A percentile compares a stretch with the other conserved stretches of the same genome.
Conservation (phyloP, 1,140 invertebrate genomes). For the Chionoecetes opilio region DNA sequence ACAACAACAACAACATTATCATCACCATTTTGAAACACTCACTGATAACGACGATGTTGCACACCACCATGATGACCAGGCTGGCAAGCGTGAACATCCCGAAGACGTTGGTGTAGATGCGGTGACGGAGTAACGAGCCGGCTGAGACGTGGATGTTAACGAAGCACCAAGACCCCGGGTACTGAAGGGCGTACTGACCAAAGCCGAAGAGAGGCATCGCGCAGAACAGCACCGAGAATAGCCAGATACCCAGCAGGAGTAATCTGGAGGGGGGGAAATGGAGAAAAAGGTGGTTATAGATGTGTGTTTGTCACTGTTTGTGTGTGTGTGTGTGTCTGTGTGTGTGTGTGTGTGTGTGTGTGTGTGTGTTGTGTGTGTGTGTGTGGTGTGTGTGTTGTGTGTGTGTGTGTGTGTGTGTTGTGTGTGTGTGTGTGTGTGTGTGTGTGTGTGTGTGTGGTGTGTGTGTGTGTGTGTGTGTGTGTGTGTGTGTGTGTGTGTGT, state of each 20-base stretch:
- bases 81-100: conserved; percentile 67
- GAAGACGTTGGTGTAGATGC: conserved; percentile 75
- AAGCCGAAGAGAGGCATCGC: conserved; percentile 70
- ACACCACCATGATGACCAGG: conserved; percentile 70
- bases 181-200: conserved; percentile 73
- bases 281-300: not conserved
- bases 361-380: too few relatives aligned
- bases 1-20: not conserved
- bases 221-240: conserved; percentile 73
- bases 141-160: conserved; percentile 73
- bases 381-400: too few relatives aligned
- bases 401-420: too few relatives aligned
- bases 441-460: too few relatives aligned
- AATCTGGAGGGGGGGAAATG: conserved; percentile 22
- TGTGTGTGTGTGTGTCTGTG: too few relatives aligned
- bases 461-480: too few relatives aligned
- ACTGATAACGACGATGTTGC: conserved; percentile 74
- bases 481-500: too few relatives aligned
- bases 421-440: too few relatives aligned
- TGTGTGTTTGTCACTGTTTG: too few relatives aligned
- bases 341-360: too few relatives aligned
- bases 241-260: conserved; percentile 66
- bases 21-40: too few relatives aligned
- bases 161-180: conserved; percentile 75
- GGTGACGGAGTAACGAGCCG: conserved; percentile 49